A percentile compares a stretch with the other conserved stretches of the same genome.
These are phyloP conservation scores for Paratilapia polleni DNA, from an alignment of 2,113 vertebrate genomes.

Conservation along the genomic window DNA sequence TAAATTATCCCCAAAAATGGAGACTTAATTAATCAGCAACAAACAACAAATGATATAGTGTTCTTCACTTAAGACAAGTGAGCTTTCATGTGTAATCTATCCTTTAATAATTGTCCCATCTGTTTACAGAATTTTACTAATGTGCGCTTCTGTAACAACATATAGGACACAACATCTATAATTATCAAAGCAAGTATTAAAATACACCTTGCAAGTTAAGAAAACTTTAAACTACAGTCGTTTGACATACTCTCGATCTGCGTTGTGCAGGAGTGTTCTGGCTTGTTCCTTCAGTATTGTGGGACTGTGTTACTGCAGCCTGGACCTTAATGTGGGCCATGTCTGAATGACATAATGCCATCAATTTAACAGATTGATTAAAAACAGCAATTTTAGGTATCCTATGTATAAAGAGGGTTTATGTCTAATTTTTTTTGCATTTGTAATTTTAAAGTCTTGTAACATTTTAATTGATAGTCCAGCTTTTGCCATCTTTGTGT, in stretches of 20 bases:
- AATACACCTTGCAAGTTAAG: not conserved
- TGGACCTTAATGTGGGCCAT: not conserved
- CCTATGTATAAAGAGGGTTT: not conserved
- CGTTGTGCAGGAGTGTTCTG: not conserved
- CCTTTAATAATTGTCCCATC: too few species aligned
- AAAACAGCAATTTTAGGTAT: not conserved
- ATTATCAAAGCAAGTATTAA: too few species aligned
- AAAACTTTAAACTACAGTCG: not conserved
- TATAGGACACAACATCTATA: not conserved
- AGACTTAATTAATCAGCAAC: not conserved
- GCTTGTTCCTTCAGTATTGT: too few species aligned
- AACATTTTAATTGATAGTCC: too few species aligned
- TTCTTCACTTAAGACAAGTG: not conserved
- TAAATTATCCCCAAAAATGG: not conserved
- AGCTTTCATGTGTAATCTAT: not conserved
- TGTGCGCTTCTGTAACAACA: too few species aligned
- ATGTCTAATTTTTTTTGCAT: not conserved
- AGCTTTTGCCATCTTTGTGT: not conserved
- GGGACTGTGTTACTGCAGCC: not conserved
- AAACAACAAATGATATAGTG: not conserved
- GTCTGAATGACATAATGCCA: too few species aligned
- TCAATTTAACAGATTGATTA: not conserved
- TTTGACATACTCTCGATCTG: not conserved
- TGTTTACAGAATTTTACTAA: too few species aligned
- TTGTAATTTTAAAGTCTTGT: not conserved